A percentile compares a stretch with the other conserved stretches of the same genome.
Conservation (phyloP, 1,140 invertebrate species). For the Sitophilus oryzae region DNA sequence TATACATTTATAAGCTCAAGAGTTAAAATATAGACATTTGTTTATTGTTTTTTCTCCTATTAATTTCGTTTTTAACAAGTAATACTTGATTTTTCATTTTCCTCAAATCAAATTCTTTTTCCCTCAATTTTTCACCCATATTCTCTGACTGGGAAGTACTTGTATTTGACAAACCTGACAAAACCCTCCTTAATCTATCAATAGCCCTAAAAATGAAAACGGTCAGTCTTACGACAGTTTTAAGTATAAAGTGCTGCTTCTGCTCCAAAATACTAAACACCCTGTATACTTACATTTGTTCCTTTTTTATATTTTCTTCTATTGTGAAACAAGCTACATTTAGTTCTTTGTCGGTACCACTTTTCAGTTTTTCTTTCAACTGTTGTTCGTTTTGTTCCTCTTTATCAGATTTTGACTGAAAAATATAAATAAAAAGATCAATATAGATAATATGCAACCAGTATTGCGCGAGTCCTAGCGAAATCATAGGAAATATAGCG, state of each 20-base stretch:
- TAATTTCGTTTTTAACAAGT: slow-evolving; percentile 62
- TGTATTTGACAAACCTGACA: neutral
- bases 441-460: too few relatives aligned
- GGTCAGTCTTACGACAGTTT: neutral
- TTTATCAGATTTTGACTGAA: too few relatives aligned
- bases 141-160: neutral
- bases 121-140: neutral
- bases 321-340: slow-evolving; percentile 71
- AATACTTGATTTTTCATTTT: slow-evolving; percentile 60
- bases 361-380: slow-evolving; percentile 48
- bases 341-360: slow-evolving; percentile 59
- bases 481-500: too few relatives aligned
- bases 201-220: neutral
- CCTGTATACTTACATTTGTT: slow-evolving; percentile 35
- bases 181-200: neutral
- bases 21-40: slow-evolving; percentile 62
- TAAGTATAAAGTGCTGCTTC: neutral
- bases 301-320: slow-evolving; percentile 61
- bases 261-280: too few relatives aligned
- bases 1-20: neutral
- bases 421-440: too few relatives aligned
- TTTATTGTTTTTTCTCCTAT: slow-evolving; percentile 59
- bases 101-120: slow-evolving; percentile 56
- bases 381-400: slow-evolving; percentile 40
- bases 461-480: too few relatives aligned